These are phyloP conservation scores for Phoenicopterus ruber DNA, from an alignment of 2,113 vertebrate species.

Conservation along the genomic window DNA sequence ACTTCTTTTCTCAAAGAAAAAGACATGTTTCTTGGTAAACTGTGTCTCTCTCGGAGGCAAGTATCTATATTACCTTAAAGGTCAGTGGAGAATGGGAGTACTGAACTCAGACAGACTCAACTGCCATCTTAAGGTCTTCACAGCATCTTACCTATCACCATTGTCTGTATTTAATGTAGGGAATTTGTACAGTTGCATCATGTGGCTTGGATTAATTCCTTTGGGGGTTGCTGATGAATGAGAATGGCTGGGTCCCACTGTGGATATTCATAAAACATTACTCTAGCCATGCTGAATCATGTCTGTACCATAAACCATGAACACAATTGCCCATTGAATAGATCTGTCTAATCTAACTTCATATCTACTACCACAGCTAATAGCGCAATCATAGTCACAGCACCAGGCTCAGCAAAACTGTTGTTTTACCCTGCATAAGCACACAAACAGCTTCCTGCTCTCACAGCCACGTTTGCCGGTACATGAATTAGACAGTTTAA, in stretches of 20 bases:
- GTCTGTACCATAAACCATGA: not conserved
- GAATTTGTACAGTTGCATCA: not conserved
- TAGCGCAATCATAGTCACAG: not conserved
- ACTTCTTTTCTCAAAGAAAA: not conserved
- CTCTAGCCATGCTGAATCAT: not conserved
- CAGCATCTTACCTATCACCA: not conserved
- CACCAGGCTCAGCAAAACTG: not conserved
- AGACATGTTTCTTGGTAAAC: not conserved
- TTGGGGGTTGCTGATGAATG: not conserved
- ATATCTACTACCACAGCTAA: not conserved
- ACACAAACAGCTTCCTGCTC: not conserved
- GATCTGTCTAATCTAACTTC: not conserved
- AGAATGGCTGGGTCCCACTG: not conserved
- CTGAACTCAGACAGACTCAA: not conserved
- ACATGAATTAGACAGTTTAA: not conserved
- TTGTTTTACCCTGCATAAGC: not conserved
- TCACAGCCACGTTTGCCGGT: not conserved
- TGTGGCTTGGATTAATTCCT: not conserved
- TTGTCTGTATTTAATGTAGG: not conserved
- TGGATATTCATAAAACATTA: not conserved
- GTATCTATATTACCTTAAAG: not conserved
- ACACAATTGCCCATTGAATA: not conserved
- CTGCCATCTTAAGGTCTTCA: not conserved
- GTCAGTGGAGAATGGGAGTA: not conserved
- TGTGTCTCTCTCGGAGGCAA: not conserved